Evolutionary conservation across 64 coral and sea anemone genomes (phyloP).

Genomic region (Montipora cactus): DNA sequence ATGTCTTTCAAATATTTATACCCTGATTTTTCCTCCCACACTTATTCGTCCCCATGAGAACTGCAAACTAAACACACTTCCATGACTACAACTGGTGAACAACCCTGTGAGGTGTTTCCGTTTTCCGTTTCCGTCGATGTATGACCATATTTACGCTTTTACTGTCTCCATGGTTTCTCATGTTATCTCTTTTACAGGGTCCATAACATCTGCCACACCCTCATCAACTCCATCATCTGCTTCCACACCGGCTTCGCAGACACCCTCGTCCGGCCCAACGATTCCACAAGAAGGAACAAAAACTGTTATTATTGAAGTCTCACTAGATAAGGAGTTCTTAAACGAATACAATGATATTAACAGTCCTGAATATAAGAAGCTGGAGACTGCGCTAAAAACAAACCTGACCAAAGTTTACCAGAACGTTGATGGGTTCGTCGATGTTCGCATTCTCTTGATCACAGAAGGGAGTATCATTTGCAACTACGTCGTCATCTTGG

Average conservation of each 20-base stretch:
- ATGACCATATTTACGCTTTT: no score
- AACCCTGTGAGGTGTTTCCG: no score
- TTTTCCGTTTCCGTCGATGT: no score
- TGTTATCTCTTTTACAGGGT: no score
- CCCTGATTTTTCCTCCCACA: no score
- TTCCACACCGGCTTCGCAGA: neutral
- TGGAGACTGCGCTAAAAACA: neutral
- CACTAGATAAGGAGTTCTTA: neutral
- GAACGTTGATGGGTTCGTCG: slow-evolving; percentile 9
- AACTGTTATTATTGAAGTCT: slow-evolving; percentile 13
- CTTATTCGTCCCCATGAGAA: no score
- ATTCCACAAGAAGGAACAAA: slow-evolving; percentile 7
- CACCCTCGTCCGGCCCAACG: neutral
- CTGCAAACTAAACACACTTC: no score
- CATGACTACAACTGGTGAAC: no score
- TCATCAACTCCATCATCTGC: neutral
- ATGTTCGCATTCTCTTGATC: neutral
- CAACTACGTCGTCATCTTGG: slow-evolving; percentile 18
- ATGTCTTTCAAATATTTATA: no score
- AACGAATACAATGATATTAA: slow-evolving; percentile 8
- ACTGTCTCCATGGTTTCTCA: no score
- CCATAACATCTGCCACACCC: neutral
- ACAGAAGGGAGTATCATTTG: slow-evolving; percentile 36
- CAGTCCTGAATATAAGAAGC: neutral
- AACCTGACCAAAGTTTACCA: neutral